Conservation (phyloP, 1,140 invertebrate genomes). For the Nephila pilipes region DNA sequence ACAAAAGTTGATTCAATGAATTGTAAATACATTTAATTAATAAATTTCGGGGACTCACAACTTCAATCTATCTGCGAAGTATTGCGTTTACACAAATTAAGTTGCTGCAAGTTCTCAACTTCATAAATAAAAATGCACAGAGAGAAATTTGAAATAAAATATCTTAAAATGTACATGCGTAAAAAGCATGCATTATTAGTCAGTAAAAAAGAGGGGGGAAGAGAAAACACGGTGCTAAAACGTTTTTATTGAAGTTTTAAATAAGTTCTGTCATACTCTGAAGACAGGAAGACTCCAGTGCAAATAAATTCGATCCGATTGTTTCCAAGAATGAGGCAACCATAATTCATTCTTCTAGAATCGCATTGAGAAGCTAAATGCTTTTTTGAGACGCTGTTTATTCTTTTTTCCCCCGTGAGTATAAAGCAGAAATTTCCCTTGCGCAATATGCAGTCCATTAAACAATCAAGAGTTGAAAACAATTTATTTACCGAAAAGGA, state of each 20-base stretch:
- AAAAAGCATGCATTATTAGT: too few relatives aligned
- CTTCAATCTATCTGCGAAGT: too few relatives aligned
- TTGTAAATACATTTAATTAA: too few relatives aligned
- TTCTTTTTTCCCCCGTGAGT: background rate
- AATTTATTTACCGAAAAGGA: background rate
- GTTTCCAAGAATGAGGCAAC: background rate
- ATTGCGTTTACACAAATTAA: too few relatives aligned
- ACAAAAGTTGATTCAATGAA: too few relatives aligned
- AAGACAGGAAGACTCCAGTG: background rate
- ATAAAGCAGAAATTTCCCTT: background rate
- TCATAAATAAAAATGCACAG: too few relatives aligned
- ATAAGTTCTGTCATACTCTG: background rate
- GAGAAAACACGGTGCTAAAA: too few relatives aligned
- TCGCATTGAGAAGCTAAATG: background rate
- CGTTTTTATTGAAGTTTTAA: background rate
- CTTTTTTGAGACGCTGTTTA: background rate
- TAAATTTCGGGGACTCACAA: too few relatives aligned
- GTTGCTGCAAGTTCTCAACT: too few relatives aligned
- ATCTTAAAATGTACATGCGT: too few relatives aligned
- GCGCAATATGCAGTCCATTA: background rate
- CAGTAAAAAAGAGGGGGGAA: too few relatives aligned
- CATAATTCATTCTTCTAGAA: background rate
- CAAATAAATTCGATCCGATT: background rate
- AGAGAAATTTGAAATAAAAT: too few relatives aligned
- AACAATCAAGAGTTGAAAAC: conserved; percentile 8